Conservation (phyloP, 2,888 invertebrate genomes). For the Drosophila rellima region DNA sequence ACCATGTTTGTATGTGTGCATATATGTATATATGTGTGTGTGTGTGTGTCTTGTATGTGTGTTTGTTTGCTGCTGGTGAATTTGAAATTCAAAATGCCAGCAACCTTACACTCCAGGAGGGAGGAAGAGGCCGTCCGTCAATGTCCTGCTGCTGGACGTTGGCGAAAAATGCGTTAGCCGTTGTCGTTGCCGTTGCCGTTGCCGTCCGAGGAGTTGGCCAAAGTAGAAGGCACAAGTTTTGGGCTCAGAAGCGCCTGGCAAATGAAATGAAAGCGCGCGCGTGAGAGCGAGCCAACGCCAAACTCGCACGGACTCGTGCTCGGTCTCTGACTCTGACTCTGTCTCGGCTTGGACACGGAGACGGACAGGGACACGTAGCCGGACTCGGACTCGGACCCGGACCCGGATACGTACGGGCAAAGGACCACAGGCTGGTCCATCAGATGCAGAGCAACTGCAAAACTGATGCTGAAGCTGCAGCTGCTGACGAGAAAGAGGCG, state of each 20-base stretch:
- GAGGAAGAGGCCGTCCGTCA: conserved; percentile 68
- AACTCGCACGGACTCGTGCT: conserved; percentile 11
- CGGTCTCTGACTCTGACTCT: not conserved
- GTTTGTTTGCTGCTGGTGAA: conserved; percentile 61
- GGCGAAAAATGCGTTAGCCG: conserved; percentile 77
- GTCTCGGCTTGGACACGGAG: conserved; percentile 5
- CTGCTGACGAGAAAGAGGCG: conserved; percentile 3
- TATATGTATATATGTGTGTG: conserved; percentile 25
- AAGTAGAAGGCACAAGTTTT: conserved; percentile 79
- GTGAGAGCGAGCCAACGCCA: conserved; percentile 44
- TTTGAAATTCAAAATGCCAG: conserved; percentile 80
- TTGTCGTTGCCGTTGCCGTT: conserved; percentile 11
- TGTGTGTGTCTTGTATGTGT: not conserved
- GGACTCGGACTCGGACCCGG: conserved; percentile 4
- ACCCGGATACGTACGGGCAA: conserved; percentile 16
- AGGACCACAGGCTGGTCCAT: conserved; percentile 24
- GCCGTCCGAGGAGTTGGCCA: conserved; percentile 52
- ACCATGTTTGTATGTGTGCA: conserved; percentile 39
- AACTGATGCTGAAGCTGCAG: conserved; percentile 7
- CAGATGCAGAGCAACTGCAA: conserved; percentile 35
- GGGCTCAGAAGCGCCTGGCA: conserved; percentile 62
- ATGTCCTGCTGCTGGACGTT: conserved; percentile 77
- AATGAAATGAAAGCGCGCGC: conserved; percentile 80
- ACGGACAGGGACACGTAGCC: conserved; percentile 4
- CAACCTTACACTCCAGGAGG: conserved; percentile 46